Percentiles rank a stretch among this genome's conserved stretches.
Conservation (phyloP, 2,888 invertebrate genomes). For the Pyrrhia umbra region DNA sequence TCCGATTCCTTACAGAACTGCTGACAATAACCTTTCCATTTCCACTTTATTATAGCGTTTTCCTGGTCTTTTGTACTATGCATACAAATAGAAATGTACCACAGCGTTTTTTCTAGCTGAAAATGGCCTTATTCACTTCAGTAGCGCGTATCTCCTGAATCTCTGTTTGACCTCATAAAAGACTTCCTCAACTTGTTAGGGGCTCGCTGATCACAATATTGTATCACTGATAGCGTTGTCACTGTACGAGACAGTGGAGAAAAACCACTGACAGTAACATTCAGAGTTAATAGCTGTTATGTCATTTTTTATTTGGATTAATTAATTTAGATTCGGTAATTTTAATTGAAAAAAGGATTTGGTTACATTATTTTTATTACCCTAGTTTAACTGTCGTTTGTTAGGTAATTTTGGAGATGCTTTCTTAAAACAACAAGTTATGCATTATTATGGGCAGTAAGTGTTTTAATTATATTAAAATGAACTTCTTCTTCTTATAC, state of each 20-base stretch:
- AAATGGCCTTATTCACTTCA: conserved; percentile 21
- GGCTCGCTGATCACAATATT: conserved; percentile 48
- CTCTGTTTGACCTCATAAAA: conserved; percentile 42
- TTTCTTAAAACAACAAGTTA: too few relatives aligned
- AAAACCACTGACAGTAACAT: neutral
- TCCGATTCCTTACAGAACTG: conserved; percentile 17
- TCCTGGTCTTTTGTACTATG: conserved; percentile 43
- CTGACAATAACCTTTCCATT: conserved; percentile 40
- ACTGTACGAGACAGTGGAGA: conserved; percentile 11
- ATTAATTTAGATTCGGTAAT: too few relatives aligned
- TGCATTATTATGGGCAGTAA: too few relatives aligned
- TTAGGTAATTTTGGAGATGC: too few relatives aligned
- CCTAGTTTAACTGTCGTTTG: too few relatives aligned
- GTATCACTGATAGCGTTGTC: conserved; percentile 20
- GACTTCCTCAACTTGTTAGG: conserved; percentile 46
- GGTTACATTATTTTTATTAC: too few relatives aligned
- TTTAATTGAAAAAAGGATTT: too few relatives aligned
- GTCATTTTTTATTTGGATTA: too few relatives aligned
- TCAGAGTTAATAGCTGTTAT: neutral
- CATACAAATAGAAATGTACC: conserved; percentile 39
- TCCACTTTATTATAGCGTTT: conserved; percentile 43
- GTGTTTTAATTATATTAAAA: too few relatives aligned
- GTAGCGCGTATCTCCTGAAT: conserved; percentile 37
- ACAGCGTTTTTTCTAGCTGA: conserved; percentile 25
- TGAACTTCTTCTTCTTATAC: too few relatives aligned